Conservation (phyloP, 2,888 invertebrate genomes). For the Rhodophaea formosa region DNA sequence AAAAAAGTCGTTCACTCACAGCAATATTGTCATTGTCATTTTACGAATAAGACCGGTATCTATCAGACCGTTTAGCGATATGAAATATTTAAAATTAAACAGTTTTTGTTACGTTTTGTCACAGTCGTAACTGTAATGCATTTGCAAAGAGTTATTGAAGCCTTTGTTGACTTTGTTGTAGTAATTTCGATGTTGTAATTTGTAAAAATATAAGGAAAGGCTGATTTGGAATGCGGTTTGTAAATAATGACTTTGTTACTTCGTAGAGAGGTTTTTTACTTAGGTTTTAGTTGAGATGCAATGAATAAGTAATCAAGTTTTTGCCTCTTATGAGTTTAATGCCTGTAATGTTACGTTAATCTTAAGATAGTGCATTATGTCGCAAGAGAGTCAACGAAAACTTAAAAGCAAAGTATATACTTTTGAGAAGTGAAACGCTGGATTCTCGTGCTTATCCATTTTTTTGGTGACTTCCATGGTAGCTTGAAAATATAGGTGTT, state of each 20-base stretch:
- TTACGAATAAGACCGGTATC: not conserved
- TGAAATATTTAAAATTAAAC: not conserved
- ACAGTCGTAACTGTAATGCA: not conserved
- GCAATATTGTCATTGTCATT: no score
- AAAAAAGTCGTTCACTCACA: no score
- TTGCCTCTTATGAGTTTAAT: no score
- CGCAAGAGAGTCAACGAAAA: no score
- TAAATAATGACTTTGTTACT: not conserved
- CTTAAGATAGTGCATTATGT: no score
- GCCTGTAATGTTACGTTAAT: no score
- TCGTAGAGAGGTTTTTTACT: not conserved
- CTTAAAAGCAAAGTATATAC: no score
- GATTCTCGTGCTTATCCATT: no score
- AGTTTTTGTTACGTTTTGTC: constrained; percentile 9
- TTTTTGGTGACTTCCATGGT: no score
- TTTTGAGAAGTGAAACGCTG: no score
- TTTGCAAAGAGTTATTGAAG: constrained; percentile 7
- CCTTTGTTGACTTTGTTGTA: not conserved
- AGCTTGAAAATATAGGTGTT: no score
- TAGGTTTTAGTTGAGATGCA: not conserved
- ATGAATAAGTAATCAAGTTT: not conserved
- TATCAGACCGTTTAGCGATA: not conserved
- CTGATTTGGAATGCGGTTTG: constrained; percentile 9
- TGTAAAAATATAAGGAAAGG: not conserved
- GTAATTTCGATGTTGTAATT: constrained; percentile 7